These are phyloP conservation scores for Hippoglossus stenolepis DNA, from an alignment of 2,113 vertebrate species.

Conservation along the genomic window DNA sequence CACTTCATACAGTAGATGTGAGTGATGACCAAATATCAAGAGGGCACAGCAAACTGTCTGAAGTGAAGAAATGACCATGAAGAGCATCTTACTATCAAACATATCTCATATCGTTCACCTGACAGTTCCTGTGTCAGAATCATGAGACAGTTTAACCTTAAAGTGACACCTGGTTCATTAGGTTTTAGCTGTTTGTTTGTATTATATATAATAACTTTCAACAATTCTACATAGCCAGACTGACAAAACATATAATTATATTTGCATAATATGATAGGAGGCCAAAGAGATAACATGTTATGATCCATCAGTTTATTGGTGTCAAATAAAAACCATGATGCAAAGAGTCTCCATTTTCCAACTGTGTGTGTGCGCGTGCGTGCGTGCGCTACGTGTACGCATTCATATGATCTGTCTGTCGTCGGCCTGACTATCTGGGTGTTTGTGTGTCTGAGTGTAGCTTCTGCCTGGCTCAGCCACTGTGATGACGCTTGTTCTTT, in stretches of 20 bases:
- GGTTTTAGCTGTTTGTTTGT: not conserved
- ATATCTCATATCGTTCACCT: too few species aligned
- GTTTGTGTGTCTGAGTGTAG: constrained; percentile 29
- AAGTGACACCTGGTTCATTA: not conserved
- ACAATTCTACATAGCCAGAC: not conserved
- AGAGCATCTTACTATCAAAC: too few species aligned
- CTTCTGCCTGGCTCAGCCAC: constrained; percentile 36
- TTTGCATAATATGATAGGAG: not conserved
- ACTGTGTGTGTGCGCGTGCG: not conserved
- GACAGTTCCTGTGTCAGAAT: not conserved
- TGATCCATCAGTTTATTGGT: not conserved
- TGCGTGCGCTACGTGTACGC: too few species aligned
- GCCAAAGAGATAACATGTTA: not conserved
- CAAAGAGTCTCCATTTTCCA: not conserved
- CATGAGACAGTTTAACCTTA: not conserved
- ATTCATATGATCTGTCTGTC: not conserved
- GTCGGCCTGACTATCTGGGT: not conserved
- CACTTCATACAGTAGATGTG: not conserved
- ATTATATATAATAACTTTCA: too few species aligned
- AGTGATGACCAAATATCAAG: constrained; percentile 2
- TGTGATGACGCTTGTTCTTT: constrained; percentile 45
- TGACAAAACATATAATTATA: not conserved
- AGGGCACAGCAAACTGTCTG: constrained; percentile 9
- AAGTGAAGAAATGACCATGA: too few species aligned
- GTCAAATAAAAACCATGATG: constrained; percentile 17